Evolutionary conservation across 1,140 invertebrate genomes (phyloP).

Genomic region (Neodiprion lecontei): DNA sequence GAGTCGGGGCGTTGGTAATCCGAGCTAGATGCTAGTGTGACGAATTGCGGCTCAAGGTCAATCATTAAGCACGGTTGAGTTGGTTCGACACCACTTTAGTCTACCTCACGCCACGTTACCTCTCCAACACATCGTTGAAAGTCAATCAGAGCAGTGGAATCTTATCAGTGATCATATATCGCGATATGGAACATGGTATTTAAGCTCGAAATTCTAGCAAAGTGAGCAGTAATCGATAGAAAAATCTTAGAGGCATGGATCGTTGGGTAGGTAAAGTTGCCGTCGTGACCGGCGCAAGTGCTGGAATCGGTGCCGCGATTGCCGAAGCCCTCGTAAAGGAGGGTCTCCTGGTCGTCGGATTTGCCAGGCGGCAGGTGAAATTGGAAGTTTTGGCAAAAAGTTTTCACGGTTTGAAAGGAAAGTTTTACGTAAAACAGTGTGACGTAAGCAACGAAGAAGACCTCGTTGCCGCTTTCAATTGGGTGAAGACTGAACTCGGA

Average conservation of each 20-base stretch:
- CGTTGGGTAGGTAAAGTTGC: slow-evolving; percentile 71
- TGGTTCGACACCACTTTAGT: no score
- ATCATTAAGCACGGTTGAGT: no score
- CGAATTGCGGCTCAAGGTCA: no score
- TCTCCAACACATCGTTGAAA: no score
- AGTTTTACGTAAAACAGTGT: slow-evolving; percentile 63
- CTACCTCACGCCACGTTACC: no score
- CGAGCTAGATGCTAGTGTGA: no score
- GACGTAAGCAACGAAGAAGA: slow-evolving; percentile 74
- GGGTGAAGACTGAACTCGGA: slow-evolving; percentile 67
- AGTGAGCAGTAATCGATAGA: no score
- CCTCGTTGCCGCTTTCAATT: slow-evolving; percentile 71
- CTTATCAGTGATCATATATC: no score
- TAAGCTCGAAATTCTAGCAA: no score
- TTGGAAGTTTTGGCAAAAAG: slow-evolving; percentile 58
- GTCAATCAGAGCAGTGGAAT: no score
- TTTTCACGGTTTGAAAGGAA: slow-evolving; percentile 34
- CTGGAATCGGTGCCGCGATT: slow-evolving; percentile 72
- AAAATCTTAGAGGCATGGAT: slow-evolving; percentile 58
- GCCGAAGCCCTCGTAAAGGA: slow-evolving; percentile 63
- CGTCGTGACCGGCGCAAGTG: slow-evolving; percentile 76
- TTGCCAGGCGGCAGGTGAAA: slow-evolving; percentile 69
- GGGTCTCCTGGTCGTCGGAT: slow-evolving; percentile 73
- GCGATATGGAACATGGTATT: no score
- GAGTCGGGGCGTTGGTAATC: no score